Evolutionary conservation across 2,888 invertebrate species (phyloP).

Genomic region (Harpagoxenus sublaevis): DNA sequence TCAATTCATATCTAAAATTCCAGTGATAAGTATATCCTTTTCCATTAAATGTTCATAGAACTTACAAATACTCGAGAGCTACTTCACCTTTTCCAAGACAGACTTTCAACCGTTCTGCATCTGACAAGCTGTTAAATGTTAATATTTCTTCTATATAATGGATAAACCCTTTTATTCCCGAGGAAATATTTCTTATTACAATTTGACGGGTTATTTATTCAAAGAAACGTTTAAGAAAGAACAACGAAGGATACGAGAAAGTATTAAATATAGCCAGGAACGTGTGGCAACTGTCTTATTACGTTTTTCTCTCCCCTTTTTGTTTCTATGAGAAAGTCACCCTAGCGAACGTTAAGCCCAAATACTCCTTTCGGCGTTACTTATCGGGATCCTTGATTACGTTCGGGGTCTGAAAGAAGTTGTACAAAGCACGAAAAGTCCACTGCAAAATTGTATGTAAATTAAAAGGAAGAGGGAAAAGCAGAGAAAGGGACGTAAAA

Average conservation of each 20-base stretch:
- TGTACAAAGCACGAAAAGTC: constrained; percentile 15
- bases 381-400: constrained; percentile 62
- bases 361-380: constrained; percentile 44
- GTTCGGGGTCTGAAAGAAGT: constrained; percentile 36
- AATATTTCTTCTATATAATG: constrained; percentile 17
- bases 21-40: constrained; percentile 28
- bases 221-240: constrained; percentile 13
- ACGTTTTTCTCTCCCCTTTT: not conserved
- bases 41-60: constrained; percentile 32
- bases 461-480: constrained; percentile 64
- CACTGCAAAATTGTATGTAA: constrained; percentile 69
- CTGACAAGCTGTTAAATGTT: constrained; percentile 40
- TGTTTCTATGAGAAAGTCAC: constrained; percentile 7
- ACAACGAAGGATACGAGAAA: not conserved
- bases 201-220: constrained; percentile 37
- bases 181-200: constrained; percentile 14
- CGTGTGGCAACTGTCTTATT: constrained; percentile 10
- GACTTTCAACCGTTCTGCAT: constrained; percentile 1
- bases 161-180: not conserved
- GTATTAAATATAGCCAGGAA: constrained; percentile 5
- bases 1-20: constrained; percentile 14
- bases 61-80: constrained; percentile 22
- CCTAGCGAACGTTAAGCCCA: constrained; percentile 12
- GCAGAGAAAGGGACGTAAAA: constrained; percentile 38
- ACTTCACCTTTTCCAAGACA: constrained; percentile 12